phyloP scores from a whole-genome alignment of 2,113 vertebrate species.

The Capreolus pygargus region DNA sequence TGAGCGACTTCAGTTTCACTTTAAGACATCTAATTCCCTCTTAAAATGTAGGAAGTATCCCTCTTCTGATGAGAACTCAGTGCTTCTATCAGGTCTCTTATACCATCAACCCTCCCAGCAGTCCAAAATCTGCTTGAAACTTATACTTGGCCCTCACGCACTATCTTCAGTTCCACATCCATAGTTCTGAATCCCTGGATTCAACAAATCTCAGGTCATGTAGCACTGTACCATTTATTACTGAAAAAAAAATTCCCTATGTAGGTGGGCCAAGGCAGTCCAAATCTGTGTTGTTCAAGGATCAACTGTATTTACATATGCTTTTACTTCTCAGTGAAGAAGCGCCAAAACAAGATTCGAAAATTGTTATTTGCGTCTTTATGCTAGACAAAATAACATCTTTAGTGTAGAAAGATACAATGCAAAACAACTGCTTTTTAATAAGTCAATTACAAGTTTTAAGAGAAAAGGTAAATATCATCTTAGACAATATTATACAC shows the following conservation, averaged over 20 bases:
- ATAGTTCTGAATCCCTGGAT: neutral
- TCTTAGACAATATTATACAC: neutral
- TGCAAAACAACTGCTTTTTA: neutral
- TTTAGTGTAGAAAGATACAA: neutral
- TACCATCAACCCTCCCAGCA: neutral
- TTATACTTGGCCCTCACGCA: neutral
- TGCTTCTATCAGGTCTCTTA: neutral
- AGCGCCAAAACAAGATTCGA: neutral
- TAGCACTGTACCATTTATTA: neutral
- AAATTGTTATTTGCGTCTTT: neutral
- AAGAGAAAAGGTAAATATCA: neutral
- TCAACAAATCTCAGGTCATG: neutral
- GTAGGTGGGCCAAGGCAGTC: neutral
- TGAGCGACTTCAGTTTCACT: neutral
- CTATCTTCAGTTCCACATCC: neutral
- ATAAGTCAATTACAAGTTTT: neutral
- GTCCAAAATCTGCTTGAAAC: neutral
- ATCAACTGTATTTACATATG: neutral
- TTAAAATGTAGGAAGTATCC: neutral
- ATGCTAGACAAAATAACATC: neutral
- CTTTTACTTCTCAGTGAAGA: neutral
- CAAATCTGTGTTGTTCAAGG: neutral
- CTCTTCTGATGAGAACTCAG: neutral
- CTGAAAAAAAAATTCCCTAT: neutral
- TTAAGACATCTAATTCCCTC: neutral